Evolutionary conservation across 37 sponge, comb jelly and placozoan species (phyloP).

Genomic region (Bolinopsis microptera): DNA sequence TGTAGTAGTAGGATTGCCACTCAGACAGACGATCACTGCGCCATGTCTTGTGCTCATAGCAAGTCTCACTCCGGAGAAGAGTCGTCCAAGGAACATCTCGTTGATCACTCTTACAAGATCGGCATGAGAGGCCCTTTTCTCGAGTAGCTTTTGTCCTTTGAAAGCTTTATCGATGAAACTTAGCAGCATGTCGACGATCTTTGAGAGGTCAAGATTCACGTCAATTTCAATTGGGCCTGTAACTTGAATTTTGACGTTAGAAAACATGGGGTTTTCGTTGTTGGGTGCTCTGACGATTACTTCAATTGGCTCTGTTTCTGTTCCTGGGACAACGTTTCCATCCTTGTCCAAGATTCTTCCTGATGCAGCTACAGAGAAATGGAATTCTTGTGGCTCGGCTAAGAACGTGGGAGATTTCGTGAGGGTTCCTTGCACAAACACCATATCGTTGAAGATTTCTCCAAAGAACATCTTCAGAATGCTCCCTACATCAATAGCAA

Average conservation of each 20-base stretch:
- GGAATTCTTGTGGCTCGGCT: not conserved
- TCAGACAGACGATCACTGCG: not conserved
- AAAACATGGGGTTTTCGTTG: not conserved
- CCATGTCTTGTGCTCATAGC: not conserved
- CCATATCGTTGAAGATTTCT: not conserved
- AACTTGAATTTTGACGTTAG: not conserved
- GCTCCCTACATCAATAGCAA: not conserved
- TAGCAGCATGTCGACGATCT: not conserved
- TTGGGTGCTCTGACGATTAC: not conserved
- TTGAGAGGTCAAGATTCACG: not conserved
- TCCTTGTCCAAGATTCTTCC: conserved; percentile 28
- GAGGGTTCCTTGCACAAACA: conserved; percentile 6
- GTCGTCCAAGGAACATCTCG: conserved; percentile 16
- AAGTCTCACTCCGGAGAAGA: not conserved
- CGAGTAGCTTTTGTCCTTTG: not conserved
- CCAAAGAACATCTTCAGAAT: conserved; percentile 24
- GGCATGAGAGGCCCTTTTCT: not conserved
- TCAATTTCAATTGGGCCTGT: not conserved
- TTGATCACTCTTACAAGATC: not conserved
- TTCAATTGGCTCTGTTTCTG: not conserved
- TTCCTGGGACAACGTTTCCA: not conserved
- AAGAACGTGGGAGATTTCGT: not conserved
- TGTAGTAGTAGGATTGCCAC: not conserved
- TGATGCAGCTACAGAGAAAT: not conserved
- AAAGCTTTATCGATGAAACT: not conserved